These are phyloP conservation scores for Pantherophis vulpinus DNA, from an alignment of 2,797 vertebrate genomes.

Conservation along the genomic window DNA sequence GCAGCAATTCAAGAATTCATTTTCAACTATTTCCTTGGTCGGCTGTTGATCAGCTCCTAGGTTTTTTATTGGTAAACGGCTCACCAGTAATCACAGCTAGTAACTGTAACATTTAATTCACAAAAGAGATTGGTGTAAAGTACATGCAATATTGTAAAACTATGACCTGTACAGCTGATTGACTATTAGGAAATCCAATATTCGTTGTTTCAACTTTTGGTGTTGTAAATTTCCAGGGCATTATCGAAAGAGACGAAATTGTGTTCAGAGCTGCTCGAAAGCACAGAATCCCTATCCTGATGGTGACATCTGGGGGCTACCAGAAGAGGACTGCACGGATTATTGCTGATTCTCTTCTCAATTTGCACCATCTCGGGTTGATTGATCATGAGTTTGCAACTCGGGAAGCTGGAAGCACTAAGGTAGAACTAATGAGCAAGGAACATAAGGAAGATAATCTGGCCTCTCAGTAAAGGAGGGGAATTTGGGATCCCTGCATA, in stretches of 20 bases:
- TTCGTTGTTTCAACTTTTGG: neutral
- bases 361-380: conserved; percentile 80
- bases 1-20: neutral
- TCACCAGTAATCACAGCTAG: neutral
- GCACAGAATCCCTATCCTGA: conserved; percentile 85
- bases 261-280: conserved; percentile 83
- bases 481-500: neutral
- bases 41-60: neutral
- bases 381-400: conserved; percentile 65
- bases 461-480: neutral
- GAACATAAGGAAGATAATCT: neutral
- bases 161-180: neutral
- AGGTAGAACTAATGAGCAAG: conserved; percentile 35
- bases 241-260: conserved; percentile 63
- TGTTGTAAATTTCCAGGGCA: conserved; percentile 18
- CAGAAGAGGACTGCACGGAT: conserved; percentile 93
- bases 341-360: conserved; percentile 95
- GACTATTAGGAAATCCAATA: neutral
- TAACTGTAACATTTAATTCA: neutral
- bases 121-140: neutral
- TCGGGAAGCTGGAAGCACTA: conserved; percentile 26
- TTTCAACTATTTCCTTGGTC: neutral
- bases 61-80: neutral
- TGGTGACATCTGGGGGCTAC: conserved; percentile 95
- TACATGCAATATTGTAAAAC: neutral